Conservation (phyloP, 1,140 invertebrate species). For the Amphibalanus amphitrite region DNA sequence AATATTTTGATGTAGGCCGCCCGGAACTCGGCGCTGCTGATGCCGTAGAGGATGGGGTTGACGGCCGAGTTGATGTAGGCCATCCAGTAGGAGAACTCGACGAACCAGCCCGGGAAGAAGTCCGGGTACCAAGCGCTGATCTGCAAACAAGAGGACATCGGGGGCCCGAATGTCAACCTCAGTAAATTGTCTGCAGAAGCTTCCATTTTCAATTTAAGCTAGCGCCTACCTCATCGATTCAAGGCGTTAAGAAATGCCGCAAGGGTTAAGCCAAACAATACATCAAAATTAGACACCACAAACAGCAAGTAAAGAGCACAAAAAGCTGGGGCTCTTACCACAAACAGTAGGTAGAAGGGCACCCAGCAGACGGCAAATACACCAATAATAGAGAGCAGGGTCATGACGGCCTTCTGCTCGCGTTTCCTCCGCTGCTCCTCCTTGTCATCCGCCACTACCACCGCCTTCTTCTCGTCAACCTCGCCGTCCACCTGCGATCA, state of each 20-base stretch:
- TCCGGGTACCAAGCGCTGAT: slow-evolving; percentile 16
- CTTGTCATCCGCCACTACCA: slow-evolving; percentile 10
- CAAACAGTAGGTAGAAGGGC: slow-evolving; percentile 29
- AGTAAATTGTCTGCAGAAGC: too few species aligned
- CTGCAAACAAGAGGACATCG: too few species aligned
- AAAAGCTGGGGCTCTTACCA: too few species aligned
- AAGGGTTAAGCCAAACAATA: too few species aligned
- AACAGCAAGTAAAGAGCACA: too few species aligned
- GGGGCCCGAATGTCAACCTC: too few species aligned
- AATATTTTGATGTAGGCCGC: slow-evolving; percentile 14
- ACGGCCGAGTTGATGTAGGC: slow-evolving; percentile 38
- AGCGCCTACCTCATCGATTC: too few species aligned
- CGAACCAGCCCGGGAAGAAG: slow-evolving; percentile 17
- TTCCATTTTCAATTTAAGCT: too few species aligned
- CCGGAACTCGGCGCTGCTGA: slow-evolving; percentile 27
- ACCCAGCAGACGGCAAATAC: slow-evolving; percentile 36
- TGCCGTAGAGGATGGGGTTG: slow-evolving; percentile 26
- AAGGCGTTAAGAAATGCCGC: too few species aligned
- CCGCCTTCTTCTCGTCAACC: not conserved
- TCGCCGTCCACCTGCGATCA: slow-evolving; percentile 3
- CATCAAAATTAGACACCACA: too few species aligned
- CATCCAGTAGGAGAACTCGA: slow-evolving; percentile 28
- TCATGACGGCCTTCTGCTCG: slow-evolving; percentile 17
- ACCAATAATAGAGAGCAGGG: slow-evolving; percentile 23
- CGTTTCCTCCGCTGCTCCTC: slow-evolving; percentile 13